Conservation (phyloP, 2,888 invertebrate species). For the Formica aserva region DNA sequence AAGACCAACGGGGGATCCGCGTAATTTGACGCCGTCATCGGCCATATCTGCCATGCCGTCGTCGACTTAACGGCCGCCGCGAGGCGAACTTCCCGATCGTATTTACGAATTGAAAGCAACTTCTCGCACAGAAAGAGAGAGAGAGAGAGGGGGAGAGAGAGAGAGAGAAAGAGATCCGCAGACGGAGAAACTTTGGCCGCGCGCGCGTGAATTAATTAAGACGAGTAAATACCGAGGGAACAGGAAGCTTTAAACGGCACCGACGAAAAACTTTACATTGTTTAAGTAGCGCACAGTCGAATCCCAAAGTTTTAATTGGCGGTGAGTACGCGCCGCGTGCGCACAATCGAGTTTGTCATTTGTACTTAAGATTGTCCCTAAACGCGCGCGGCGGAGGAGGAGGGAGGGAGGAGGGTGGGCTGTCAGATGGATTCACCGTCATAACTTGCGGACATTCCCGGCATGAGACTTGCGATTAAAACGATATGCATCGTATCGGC, state of each 20-base stretch:
- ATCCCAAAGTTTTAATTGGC: slow-evolving; percentile 54
- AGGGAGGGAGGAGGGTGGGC: background rate
- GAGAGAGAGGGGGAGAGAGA: slow-evolving; percentile 12
- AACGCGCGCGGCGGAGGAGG: slow-evolving; percentile 23
- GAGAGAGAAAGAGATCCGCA: background rate
- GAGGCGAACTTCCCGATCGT: slow-evolving; percentile 49
- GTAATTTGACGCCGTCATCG: slow-evolving; percentile 49
- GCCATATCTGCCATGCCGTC: slow-evolving; percentile 40
- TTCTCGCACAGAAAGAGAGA: background rate
- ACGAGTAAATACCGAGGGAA: slow-evolving; percentile 50
- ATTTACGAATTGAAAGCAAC: slow-evolving; percentile 56
- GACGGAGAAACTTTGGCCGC: slow-evolving; percentile 34
- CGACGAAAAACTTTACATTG: slow-evolving; percentile 55
- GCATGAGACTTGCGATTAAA: background rate
- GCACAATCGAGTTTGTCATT: slow-evolving; percentile 51
- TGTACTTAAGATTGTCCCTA: slow-evolving; percentile 45
- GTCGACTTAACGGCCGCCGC: slow-evolving; percentile 48
- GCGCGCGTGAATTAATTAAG: slow-evolving; percentile 51
- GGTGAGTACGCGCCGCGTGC: slow-evolving; percentile 40
- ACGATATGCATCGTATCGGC: background rate
- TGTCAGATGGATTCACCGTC: slow-evolving; percentile 25
- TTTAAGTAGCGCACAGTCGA: slow-evolving; percentile 52
- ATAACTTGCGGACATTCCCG: slow-evolving; percentile 16
- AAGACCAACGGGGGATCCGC: background rate
- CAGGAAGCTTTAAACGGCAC: slow-evolving; percentile 52